Base-by-base conservation (phyloP, 2,888 invertebrate species). In the Danaus chrysippus region DNA sequence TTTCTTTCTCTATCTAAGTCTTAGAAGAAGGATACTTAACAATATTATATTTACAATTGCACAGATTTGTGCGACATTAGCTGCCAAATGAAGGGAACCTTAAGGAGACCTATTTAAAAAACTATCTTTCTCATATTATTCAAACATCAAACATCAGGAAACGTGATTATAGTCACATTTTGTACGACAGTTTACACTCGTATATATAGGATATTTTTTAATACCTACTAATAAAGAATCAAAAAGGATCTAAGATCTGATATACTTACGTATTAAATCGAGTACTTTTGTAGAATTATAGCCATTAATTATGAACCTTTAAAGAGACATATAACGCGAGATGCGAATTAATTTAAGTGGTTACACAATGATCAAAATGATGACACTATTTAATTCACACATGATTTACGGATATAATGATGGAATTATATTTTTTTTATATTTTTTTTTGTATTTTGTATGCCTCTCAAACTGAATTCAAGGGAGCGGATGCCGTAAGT, bases 41-140 rank as follows among this genome's bases (percentile, higher is more conserved):
- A 64, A 66, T 34, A 34, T 34, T 65, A 70, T 87, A 89, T 89
- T 85, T 90, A 90, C 88, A 90, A 76, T 69, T 76, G 80, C 84
- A 82, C 84, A 72, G 54, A 69, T 69, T 73, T 75, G 84, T 83
- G 85, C 86, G 75, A 78, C 76, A 74, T 66, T 83, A 89, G 90
- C 89, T 90, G 90, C 86, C 85, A 77, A 75, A 76, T 78, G 87
- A 88, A 88, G 86, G 84, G 86, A 83, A 80, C 82, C 75, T 73
- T 71, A 69, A 68, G 70, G 70, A 68, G 69, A 67, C 70, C 56
- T 49, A 66, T 70, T 70, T 68, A 63, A 73, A 68, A 63, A 68
- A 64, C 65, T 66, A 70, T 64, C 59, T 44, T 65, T 62, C 58
- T 64, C 62, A 43, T 70, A 70, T 72, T 77, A 76, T 74, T 79